Percentiles rank a stretch among this genome's conserved stretches.
Conservation (phyloP, 2,888 invertebrate genomes). For the Drosophila koepferae region DNA sequence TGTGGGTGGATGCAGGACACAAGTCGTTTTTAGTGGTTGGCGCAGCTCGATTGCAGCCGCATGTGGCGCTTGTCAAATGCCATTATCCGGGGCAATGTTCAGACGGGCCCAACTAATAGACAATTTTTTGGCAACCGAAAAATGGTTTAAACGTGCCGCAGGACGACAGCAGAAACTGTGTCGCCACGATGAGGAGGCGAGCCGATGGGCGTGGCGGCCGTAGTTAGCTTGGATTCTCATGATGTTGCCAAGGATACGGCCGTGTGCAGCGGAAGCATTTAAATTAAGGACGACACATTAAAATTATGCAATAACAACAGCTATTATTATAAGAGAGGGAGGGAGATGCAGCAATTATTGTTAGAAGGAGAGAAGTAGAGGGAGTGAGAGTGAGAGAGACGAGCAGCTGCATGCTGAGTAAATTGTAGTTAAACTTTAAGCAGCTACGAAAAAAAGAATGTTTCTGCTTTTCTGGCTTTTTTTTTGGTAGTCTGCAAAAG, state of each 20-base stretch:
- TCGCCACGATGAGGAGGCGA: neutral
- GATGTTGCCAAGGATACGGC: slow-evolving; percentile 76
- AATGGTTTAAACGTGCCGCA: slow-evolving; percentile 62
- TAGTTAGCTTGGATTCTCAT: slow-evolving; percentile 51
- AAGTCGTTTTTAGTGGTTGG: slow-evolving; percentile 6
- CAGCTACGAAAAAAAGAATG: slow-evolving; percentile 2
- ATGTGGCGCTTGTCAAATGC: slow-evolving; percentile 81
- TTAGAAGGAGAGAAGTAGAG: neutral
- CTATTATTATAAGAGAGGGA: slow-evolving; percentile 60
- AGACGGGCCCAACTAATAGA: slow-evolving; percentile 79
- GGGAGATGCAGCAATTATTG: neutral
- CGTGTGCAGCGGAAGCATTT: slow-evolving; percentile 82
- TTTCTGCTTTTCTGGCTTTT: neutral
- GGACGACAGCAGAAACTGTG: slow-evolving; percentile 28
- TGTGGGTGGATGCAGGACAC: neutral
- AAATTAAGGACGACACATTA: slow-evolving; percentile 83
- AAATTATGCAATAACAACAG: slow-evolving; percentile 82
- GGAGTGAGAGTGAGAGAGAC: neutral
- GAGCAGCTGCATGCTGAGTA: slow-evolving; percentile 11
- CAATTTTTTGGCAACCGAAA: slow-evolving; percentile 79
- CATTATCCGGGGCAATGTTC: slow-evolving; percentile 73
- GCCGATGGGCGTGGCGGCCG: slow-evolving; percentile 2
- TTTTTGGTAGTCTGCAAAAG: slow-evolving; percentile 19
- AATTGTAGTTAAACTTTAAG: slow-evolving; percentile 58
- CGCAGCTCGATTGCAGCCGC: slow-evolving; percentile 62